Conservation (phyloP, 2,113 vertebrate genomes). For the Microcebus jonahi region DNA sequence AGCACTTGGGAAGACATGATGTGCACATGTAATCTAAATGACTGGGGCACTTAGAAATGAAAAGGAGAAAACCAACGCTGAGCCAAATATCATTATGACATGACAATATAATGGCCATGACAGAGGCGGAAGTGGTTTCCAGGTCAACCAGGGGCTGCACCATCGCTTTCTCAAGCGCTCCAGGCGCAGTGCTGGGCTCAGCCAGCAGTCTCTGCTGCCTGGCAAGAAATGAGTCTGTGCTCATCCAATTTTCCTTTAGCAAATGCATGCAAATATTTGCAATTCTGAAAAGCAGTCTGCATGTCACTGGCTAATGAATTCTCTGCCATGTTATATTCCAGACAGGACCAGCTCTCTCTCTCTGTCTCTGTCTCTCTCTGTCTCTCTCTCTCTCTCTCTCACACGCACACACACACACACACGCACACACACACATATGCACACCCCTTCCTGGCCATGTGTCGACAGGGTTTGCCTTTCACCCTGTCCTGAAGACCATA, state of each 20-base stretch:
- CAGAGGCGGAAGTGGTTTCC: background rate
- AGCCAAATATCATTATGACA: background rate
- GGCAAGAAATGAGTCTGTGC: background rate
- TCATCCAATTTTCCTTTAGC: constrained; percentile 32
- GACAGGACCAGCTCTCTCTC: no score
- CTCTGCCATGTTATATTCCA: background rate
- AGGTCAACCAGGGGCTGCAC: background rate
- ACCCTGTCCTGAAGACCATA: background rate
- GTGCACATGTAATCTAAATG: background rate
- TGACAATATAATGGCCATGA: background rate
- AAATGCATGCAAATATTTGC: constrained; percentile 38
- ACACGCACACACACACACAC: background rate
- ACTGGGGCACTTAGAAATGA: background rate
- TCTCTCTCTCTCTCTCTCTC: no score
- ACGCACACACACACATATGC: no score
- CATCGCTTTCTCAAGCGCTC: background rate
- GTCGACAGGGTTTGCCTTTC: background rate
- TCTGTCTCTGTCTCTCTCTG: no score
- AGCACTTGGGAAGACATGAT: background rate
- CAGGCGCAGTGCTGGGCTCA: background rate
- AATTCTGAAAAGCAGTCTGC: constrained; percentile 30
- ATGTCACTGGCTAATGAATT: background rate
- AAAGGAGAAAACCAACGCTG: background rate
- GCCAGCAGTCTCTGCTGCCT: background rate
- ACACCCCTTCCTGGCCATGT: background rate